Evolutionary conservation across 2,888 invertebrate species (phyloP), one percentile per base, ranked within the genome.

Genomic region (Drosophila fulvimacula): DNA sequence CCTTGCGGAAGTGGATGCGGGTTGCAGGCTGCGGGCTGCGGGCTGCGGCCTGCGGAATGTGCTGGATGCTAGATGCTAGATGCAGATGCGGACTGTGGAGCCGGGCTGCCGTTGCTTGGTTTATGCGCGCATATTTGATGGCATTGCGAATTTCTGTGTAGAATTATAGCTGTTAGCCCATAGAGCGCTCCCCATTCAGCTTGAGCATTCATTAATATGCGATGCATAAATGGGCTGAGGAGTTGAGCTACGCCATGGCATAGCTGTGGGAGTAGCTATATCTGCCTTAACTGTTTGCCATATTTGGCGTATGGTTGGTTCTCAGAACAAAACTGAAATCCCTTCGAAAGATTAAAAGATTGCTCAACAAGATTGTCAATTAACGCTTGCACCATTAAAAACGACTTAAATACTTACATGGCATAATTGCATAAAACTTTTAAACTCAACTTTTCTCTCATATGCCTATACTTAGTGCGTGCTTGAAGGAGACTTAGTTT

Each of bases 71-170:
- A n/a, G 19, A 36, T 51, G 51, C 15, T 32, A 7, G 15, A 38
- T 61, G 44, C 19, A 66, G 38, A 42, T 59, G 42, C 24, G 48
- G 36, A 10, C 38, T 36, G 70, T 13, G 49, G 55, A 19, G 62
- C 60, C 44, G 42, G 53, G 51, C 42, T 51, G 53, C 61, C 58
- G 41, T 55, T 56, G 49, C 58, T 56, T 73, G 74, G 61, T 78
- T 78, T 76, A 76, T 78, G 79, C 52, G 64, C 74, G 61, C 76
- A 76, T 76, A 60, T 63, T 69, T 68, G 67, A 78, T 81, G 65
- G 66, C 68, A 66, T 67, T 79, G 76, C 67, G 76, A 48, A 68
- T 78, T 73, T 75, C 68, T 68, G 64, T 64, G 58, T 51, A 59
- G 63, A 64, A 75, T 75, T 74, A 71, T 67, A 46, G 67, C 64